Base-by-base conservation (phyloP, 64 coral and sea anemone species). In the Pocillopora damicornis region DNA sequence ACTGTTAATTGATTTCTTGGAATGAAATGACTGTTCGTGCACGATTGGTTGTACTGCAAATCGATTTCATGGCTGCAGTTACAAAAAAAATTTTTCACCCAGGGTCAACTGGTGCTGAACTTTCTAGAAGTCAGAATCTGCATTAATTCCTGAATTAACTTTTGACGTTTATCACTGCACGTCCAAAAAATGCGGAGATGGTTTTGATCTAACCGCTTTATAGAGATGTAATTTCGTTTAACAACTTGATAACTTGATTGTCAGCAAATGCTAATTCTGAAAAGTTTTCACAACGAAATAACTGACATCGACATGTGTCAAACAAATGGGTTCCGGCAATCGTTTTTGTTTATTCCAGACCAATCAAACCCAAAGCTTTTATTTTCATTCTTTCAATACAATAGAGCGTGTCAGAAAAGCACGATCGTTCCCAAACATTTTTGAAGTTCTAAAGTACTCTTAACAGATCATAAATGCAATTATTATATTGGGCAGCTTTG, bases 181-280 rank as follows among this genome's bases (percentile, higher is more conserved):
- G 42, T 71, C 37, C 58, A 85, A 85, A 61, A 83, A 67, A 67
- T 83, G 20, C 38, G 3, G 63, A 83, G 57, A 79, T 51, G 59
- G 26, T 51, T 68, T 67, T 68, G 37, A 45, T 83, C 61, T 83
- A 17, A 1, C 20, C 8, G 20, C 13, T 63, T 16, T 63, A 56
- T 23, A 15, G 80, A 15, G 34, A 37, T 15, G 35, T 22, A 13
- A 36, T 81, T 37, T 63, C n/a, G 63, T 36, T 81, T 60, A 81
- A 63, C 26, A 63, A 81, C 15, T 51, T 26, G 59, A 81, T 63
- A 26, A 63, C 37, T 36, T 35, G 26, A 81, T 81, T 81, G 60
- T 63, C 59, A 81, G 25, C 25, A n/a, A 61, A 79, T 60, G 57
- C 11, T 26, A 81, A 61, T 63, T 61, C 63, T 37, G 22, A 63